Conservation (phyloP, 2,888 invertebrate species). For the Drosophila anomelani region DNA sequence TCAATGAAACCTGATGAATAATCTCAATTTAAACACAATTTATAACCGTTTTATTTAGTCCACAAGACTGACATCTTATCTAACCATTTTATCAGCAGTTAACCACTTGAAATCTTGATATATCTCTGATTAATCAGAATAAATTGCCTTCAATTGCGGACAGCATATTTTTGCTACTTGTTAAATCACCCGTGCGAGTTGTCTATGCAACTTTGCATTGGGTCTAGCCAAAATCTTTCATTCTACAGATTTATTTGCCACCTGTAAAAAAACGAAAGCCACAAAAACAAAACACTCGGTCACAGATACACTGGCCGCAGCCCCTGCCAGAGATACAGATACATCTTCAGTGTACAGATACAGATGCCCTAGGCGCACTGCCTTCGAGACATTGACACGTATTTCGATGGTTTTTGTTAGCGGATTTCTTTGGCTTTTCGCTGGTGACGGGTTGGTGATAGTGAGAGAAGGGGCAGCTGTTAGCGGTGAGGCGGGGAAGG, state of each 20-base stretch:
- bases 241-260: slow-evolving; percentile 75
- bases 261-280: slow-evolving; percentile 70
- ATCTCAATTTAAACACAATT: neutral
- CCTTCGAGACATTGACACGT: slow-evolving; percentile 74
- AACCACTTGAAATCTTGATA: slow-evolving; percentile 8
- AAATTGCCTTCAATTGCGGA: slow-evolving; percentile 17
- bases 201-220: slow-evolving; percentile 44
- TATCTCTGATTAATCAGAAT: slow-evolving; percentile 4
- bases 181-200: slow-evolving; percentile 47
- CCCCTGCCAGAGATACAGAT: slow-evolving; percentile 9
- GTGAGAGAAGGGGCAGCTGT: slow-evolving; percentile 21
- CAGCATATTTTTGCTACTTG: slow-evolving; percentile 12
- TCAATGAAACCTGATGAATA: neutral
- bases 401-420: slow-evolving; percentile 55
- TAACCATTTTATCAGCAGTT: slow-evolving; percentile 3
- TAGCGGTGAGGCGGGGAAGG: slow-evolving; percentile 11
- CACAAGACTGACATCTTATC: neutral
- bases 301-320: slow-evolving; percentile 21
- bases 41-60: neutral
- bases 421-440: slow-evolving; percentile 20
- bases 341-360: slow-evolving; percentile 17
- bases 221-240: slow-evolving; percentile 57
- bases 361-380: slow-evolving; percentile 62
- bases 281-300: slow-evolving; percentile 22
- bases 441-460: slow-evolving; percentile 1